A percentile compares a stretch with the other conserved stretches of the same genome.
Conservation (phyloP, 2,888 invertebrate genomes). For the Eupithecia inturbata region DNA sequence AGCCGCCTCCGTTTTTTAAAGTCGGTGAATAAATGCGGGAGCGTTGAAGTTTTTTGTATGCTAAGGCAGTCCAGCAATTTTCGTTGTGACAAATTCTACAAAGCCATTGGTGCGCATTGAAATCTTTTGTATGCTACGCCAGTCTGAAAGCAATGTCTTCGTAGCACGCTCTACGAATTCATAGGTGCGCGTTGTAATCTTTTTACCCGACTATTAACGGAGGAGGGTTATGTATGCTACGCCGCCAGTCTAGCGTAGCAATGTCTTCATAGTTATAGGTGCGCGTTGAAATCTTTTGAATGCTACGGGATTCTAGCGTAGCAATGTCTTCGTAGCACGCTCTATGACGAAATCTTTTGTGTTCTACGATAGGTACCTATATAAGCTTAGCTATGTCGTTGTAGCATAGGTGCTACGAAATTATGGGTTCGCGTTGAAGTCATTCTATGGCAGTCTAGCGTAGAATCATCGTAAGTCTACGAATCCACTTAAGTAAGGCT, state of each 20-base stretch:
- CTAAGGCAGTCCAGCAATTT: neutral
- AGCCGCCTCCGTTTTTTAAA: neutral
- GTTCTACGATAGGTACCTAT: neutral
- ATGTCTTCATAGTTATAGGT: no score
- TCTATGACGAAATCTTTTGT: neutral
- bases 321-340: neutral
- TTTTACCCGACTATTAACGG: no score
- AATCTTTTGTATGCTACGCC: neutral
- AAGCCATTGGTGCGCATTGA: neutral
- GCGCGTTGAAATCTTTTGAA: neutral
- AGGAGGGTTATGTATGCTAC: no score
- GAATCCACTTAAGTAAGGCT: neutral
- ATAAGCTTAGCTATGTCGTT: neutral
- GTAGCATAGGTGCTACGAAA: neutral
- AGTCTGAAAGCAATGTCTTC: neutral
- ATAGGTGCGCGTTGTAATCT: neutral
- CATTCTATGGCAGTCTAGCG: neutral
- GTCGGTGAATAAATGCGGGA: neutral
- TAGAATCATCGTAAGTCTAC: neutral
- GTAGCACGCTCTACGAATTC: no score
- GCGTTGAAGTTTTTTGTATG: neutral
- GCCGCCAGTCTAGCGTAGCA: no score
- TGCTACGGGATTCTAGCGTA: neutral
- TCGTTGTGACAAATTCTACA: neutral
- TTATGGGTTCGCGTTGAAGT: neutral